Percentiles rank a stretch among this genome's conserved stretches.
Conservation (phyloP, 2,888 invertebrate genomes). For the Plemyria rubiginata region DNA sequence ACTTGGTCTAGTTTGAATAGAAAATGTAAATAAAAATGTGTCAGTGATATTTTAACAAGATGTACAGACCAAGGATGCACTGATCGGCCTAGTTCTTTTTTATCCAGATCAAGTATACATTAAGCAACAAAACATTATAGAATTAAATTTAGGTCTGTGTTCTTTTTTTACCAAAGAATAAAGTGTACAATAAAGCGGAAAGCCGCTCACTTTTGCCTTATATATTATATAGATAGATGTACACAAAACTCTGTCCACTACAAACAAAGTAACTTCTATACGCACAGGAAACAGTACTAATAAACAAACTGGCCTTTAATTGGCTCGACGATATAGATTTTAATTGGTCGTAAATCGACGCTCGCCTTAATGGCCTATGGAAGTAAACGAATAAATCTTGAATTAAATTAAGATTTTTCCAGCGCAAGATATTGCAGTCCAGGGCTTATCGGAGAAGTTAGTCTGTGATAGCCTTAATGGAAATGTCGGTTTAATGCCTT, state of each 20-base stretch:
- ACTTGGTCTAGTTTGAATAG: background rate
- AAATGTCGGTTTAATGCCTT: slow-evolving; percentile 51
- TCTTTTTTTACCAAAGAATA: too few relatives aligned
- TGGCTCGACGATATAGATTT: slow-evolving; percentile 76
- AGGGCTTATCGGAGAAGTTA: slow-evolving; percentile 46
- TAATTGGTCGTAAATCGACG: slow-evolving; percentile 77
- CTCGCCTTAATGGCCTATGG: slow-evolving; percentile 62
- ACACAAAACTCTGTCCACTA: slow-evolving; percentile 40
- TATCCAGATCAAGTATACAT: too few relatives aligned
- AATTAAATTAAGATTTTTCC: slow-evolving; percentile 46
- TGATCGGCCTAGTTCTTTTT: too few relatives aligned
- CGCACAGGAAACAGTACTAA: slow-evolving; percentile 65
- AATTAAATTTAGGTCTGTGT: too few relatives aligned
- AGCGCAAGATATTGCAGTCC: slow-evolving; percentile 43
- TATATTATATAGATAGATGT: too few relatives aligned
- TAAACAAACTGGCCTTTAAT: slow-evolving; percentile 76
- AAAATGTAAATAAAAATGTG: too few relatives aligned
- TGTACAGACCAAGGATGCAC: too few relatives aligned
- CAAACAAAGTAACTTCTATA: slow-evolving; percentile 56
- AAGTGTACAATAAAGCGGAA: too few relatives aligned
- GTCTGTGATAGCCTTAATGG: slow-evolving; percentile 56
- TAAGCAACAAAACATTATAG: background rate
- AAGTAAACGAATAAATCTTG: slow-evolving; percentile 46
- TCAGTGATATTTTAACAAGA: slow-evolving; percentile 8
- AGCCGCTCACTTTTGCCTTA: too few relatives aligned